Evolutionary conservation across 30 jellyfish, hydroid and myxozoan genomes (phyloP).

Genomic region (Kudoa iwatai): DNA sequence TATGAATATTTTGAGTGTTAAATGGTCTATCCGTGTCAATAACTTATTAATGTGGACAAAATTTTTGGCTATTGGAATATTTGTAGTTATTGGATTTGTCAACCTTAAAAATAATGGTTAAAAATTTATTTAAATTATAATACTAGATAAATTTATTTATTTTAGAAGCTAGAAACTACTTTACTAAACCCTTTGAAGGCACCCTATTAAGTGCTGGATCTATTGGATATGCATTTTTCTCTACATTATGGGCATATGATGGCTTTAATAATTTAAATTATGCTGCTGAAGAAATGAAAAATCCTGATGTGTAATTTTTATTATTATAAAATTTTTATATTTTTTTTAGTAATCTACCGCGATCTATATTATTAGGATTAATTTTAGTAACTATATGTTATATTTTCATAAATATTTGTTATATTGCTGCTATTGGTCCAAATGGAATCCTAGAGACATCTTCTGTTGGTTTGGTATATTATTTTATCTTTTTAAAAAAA

Average conservation of each 20-base stretch:
- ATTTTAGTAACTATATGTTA: constrained; percentile 32
- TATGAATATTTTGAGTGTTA: constrained; percentile 31
- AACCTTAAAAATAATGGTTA: no score
- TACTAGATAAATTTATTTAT: neutral
- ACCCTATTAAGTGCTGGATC: constrained; percentile 12
- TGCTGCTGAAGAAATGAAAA: constrained; percentile 64
- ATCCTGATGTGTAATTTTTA: no score
- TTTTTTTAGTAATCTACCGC: constrained; percentile 25
- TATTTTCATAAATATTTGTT: constrained; percentile 24
- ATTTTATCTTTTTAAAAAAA: no score
- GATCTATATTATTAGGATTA: constrained; percentile 23
- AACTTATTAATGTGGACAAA: constrained; percentile 40
- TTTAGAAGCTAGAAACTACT: constrained; percentile 3
- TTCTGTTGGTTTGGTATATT: constrained; percentile 68
- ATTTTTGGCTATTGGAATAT: constrained; percentile 19
- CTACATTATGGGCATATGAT: constrained; percentile 77
- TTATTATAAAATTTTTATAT: no score
- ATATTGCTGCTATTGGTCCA: constrained; percentile 30
- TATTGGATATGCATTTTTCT: constrained; percentile 25
- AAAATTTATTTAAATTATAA: no score
- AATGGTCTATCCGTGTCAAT: constrained; percentile 30
- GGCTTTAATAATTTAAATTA: constrained; percentile 59
- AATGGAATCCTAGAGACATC: constrained; percentile 13
- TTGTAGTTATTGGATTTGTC: constrained; percentile 20
- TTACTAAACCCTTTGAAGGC: constrained; percentile 18